Evolutionary conservation across 2,888 invertebrate genomes (phyloP).

Genomic region (Eledone cirrhosa): DNA sequence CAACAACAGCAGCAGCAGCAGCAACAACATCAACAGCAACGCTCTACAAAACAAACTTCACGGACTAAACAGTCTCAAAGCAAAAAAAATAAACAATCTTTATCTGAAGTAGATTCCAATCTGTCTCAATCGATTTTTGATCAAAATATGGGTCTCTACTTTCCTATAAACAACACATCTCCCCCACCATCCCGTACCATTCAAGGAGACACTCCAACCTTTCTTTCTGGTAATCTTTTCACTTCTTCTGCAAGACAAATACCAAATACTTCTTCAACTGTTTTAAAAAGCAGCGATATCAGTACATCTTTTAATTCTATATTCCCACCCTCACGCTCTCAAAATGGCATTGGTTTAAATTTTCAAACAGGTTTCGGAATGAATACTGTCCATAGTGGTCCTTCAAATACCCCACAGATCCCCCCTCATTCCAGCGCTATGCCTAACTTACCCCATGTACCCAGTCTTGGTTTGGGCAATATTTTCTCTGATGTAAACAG

Average conservation of each 20-base stretch:
- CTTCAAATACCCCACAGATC: constrained; percentile 52
- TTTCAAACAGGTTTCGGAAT: constrained; percentile 62
- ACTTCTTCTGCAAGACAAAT: constrained; percentile 50
- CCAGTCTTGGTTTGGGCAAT: constrained; percentile 63
- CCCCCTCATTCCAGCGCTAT: constrained; percentile 52
- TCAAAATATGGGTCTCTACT: constrained; percentile 58
- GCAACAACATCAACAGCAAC: constrained; percentile 41
- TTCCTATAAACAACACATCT: constrained; percentile 52
- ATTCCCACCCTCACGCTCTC: constrained; percentile 55
- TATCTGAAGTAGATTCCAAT: constrained; percentile 55
- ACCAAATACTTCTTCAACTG: constrained; percentile 48
- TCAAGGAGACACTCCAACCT: constrained; percentile 59
- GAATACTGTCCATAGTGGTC: constrained; percentile 56
- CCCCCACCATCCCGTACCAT: constrained; percentile 52
- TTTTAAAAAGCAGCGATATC: constrained; percentile 56
- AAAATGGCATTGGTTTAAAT: constrained; percentile 62
- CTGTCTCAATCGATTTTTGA: constrained; percentile 53
- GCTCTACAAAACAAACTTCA: constrained; percentile 41
- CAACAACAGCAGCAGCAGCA: constrained; percentile 37
- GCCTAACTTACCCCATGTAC: constrained; percentile 57
- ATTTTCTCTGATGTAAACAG: constrained; percentile 60
- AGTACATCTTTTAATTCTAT: constrained; percentile 54
- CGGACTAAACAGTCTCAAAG: constrained; percentile 42
- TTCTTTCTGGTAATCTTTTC: constrained; percentile 59
- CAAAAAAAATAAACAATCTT: constrained; percentile 42